A percentile compares a stretch with the other conserved stretches of the same genome.
phyloP scores from a whole-genome alignment of 2,888 invertebrate species.

The Harpalus rufipes region DNA sequence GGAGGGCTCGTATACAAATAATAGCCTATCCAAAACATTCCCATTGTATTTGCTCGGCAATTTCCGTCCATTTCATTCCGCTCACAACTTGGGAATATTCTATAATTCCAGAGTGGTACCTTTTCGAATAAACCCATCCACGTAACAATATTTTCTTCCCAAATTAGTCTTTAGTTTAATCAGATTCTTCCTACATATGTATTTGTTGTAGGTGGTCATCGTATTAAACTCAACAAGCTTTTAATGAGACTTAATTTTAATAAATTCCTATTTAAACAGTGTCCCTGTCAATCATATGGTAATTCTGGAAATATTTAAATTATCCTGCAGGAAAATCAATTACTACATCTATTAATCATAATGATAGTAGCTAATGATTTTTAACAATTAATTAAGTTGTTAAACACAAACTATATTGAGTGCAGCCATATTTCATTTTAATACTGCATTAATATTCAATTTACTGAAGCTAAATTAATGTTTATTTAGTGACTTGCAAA shows the following conservation, averaged over 20 bases:
- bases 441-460: slow-evolving; percentile 42
- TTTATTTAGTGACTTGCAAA: slow-evolving; percentile 42
- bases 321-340: slow-evolving; percentile 43
- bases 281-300: neutral
- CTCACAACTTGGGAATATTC: too few relatives aligned
- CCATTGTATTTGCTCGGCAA: too few relatives aligned
- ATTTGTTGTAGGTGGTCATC: too few relatives aligned
- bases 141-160: too few relatives aligned
- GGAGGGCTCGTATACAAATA: too few relatives aligned
- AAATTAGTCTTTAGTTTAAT: too few relatives aligned
- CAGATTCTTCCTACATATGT: too few relatives aligned
- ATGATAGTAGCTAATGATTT: slow-evolving; percentile 28
- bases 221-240: too few relatives aligned
- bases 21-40: too few relatives aligned
- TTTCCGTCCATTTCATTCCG: too few relatives aligned
- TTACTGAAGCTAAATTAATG: slow-evolving; percentile 34
- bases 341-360: slow-evolving; percentile 28
- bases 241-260: neutral
- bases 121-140: too few relatives aligned
- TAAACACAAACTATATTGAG: slow-evolving; percentile 45
- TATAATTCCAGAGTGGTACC: too few relatives aligned
- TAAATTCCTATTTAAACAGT: neutral
- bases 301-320: slow-evolving; percentile 26
- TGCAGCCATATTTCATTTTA: slow-evolving; percentile 34
- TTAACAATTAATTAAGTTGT: slow-evolving; percentile 46